A percentile compares a stretch with the other conserved stretches of the same genome.
Evolutionary conservation across 2,113 vertebrate species (phyloP).

Genomic region (Poecile atricapillus): DNA sequence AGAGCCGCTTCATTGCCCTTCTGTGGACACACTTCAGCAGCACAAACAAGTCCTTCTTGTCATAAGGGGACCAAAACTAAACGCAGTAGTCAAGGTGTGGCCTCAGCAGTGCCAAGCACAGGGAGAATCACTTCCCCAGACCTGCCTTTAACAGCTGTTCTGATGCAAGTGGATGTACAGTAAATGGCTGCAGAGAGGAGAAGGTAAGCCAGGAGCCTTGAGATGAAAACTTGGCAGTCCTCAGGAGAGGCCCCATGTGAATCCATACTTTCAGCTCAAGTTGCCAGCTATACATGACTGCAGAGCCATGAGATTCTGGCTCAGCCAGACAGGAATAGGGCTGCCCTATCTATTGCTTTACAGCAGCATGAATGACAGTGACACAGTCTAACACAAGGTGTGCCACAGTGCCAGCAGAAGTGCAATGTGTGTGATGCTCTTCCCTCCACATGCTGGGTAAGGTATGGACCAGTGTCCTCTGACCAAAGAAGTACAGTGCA

Average conservation of each 20-base stretch:
- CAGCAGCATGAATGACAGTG: neutral
- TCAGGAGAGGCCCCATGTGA: neutral
- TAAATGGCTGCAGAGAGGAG: neutral
- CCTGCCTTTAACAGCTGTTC: neutral
- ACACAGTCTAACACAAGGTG: neutral
- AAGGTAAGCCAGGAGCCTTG: neutral
- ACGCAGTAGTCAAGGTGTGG: accelerated
- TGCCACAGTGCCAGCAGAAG: neutral
- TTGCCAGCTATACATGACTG: neutral
- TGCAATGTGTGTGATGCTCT: neutral
- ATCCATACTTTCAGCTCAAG: neutral
- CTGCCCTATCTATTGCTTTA: neutral
- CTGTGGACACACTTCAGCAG: neutral
- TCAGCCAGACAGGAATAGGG: accelerated
- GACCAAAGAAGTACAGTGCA: neutral
- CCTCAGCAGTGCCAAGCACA: neutral
- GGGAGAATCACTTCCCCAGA: neutral
- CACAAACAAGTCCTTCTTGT: neutral
- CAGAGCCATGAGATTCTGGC: neutral
- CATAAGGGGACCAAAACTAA: neutral
- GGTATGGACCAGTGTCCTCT: accelerated
- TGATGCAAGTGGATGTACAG: neutral
- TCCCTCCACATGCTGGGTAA: neutral
- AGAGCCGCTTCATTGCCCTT: neutral
- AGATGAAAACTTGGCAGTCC: neutral